Percentiles rank a stretch among this genome's conserved stretches.
phyloP scores from a whole-genome alignment of 2,888 invertebrate species.

The Tetanocera ferruginea region DNA sequence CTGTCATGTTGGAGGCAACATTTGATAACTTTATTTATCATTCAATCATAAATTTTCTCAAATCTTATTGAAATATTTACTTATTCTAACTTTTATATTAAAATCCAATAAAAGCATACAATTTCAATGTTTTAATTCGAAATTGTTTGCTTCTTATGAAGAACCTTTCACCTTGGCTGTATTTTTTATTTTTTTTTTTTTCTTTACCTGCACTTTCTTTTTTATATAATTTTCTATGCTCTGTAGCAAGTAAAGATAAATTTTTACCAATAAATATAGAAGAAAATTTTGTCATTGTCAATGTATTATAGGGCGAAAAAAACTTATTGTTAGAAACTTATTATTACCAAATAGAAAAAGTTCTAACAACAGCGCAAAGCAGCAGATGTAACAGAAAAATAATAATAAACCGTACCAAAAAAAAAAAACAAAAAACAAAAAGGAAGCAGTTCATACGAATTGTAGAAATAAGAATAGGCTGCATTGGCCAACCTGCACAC shows the following conservation, averaged over 20 bases:
- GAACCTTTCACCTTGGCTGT: too few relatives aligned
- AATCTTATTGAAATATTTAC: too few relatives aligned
- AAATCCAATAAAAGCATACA: too few relatives aligned
- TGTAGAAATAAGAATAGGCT: background rate
- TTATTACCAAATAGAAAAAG: background rate
- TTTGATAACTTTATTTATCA: too few relatives aligned
- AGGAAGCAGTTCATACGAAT: background rate
- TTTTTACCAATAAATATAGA: background rate
- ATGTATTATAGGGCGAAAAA: background rate
- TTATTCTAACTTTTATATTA: too few relatives aligned
- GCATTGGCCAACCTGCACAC: background rate
- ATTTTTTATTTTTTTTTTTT: too few relatives aligned
- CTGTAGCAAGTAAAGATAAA: background rate
- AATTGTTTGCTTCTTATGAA: too few relatives aligned
- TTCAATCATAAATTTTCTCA: too few relatives aligned
- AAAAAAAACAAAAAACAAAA: background rate
- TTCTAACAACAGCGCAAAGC: background rate
- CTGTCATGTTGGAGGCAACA: too few relatives aligned
- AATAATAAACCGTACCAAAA: background rate
- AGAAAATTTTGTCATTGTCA: slow-evolving; percentile 6
- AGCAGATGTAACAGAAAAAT: background rate
- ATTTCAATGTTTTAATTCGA: too few relatives aligned
- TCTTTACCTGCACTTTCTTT: too few relatives aligned
- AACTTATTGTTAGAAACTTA: slow-evolving; percentile 5
- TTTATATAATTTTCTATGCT: too few relatives aligned